Conservation (phyloP, 2,113 vertebrate genomes). For the Oncorhynchus gorbuscha region DNA sequence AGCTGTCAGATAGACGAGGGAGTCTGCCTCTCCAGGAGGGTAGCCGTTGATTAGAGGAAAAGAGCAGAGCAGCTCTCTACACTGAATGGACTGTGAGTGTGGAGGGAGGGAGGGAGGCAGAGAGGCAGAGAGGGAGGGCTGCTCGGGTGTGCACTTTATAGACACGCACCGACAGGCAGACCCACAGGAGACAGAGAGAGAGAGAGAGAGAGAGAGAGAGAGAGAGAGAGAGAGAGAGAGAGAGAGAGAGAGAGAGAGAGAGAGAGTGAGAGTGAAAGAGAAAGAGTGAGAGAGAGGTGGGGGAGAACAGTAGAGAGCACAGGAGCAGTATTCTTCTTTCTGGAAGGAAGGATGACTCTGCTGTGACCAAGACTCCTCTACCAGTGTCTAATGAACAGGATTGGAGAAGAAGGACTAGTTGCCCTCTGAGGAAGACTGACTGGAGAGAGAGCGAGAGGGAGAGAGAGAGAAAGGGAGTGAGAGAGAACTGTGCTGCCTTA, state of each 20-base stretch:
- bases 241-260: neutral
- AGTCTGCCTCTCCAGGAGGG: slow-evolving; percentile 14
- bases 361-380: slow-evolving; percentile 44
- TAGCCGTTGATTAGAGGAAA: slow-evolving; percentile 25
- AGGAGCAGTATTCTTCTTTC: slow-evolving; percentile 55
- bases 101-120: neutral
- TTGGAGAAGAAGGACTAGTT: too few relatives aligned
- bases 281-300: slow-evolving; percentile 6
- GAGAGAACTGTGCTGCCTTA: slow-evolving; percentile 35
- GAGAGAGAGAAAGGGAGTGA: slow-evolving; percentile 26
- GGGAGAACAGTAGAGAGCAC: slow-evolving; percentile 28
- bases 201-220: neutral
- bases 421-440: too few relatives aligned
- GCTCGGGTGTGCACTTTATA: slow-evolving; percentile 32
- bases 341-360: slow-evolving; percentile 56
- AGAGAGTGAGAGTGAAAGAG: slow-evolving; percentile 24
- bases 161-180: slow-evolving; percentile 18
- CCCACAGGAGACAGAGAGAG: slow-evolving; percentile 16
- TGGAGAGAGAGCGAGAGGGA: neutral
- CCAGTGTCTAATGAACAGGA: slow-evolving; percentile 39
- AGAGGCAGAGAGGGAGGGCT: slow-evolving; percentile 13
- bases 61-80: slow-evolving; percentile 56
- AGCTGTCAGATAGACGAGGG: slow-evolving; percentile 13
- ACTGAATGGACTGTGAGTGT: neutral
- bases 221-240: neutral